phyloP scores from a whole-genome alignment of 2,888 invertebrate genomes.

The Eubasilissa splendida region DNA sequence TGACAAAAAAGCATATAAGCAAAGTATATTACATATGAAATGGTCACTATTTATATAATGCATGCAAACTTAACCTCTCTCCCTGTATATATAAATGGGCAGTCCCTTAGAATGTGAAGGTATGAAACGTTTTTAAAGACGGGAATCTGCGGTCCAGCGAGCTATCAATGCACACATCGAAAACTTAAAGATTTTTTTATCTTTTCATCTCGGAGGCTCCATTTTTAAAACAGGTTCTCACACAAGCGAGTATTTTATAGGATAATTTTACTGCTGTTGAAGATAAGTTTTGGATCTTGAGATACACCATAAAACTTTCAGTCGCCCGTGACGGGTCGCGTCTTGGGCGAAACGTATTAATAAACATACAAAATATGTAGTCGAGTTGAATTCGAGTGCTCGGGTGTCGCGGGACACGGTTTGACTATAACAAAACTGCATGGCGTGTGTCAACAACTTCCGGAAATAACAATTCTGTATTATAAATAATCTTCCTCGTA shows the following conservation, averaged over 20 bases:
- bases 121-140: too few species aligned
- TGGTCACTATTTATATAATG: too few species aligned
- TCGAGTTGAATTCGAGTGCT: not conserved
- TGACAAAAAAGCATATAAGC: too few species aligned
- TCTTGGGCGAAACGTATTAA: conserved; percentile 12
- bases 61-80: too few species aligned
- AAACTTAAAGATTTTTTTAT: too few species aligned
- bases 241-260: not conserved
- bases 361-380: not conserved
- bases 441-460: conserved; percentile 14
- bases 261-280: conserved; percentile 8
- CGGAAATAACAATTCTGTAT: not conserved
- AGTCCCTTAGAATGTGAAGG: too few species aligned
- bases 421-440: not conserved
- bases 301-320: conserved; percentile 18
- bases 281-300: conserved; percentile 15
- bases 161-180: too few species aligned
- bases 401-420: conserved; percentile 15
- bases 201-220: too few species aligned
- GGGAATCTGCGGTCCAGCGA: too few species aligned
- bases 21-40: too few species aligned
- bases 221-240: too few species aligned
- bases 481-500: not conserved
- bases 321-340: conserved; percentile 1
- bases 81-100: too few species aligned